Conservation (phyloP, 2,888 invertebrate species). For the Lycaena phlaeas region DNA sequence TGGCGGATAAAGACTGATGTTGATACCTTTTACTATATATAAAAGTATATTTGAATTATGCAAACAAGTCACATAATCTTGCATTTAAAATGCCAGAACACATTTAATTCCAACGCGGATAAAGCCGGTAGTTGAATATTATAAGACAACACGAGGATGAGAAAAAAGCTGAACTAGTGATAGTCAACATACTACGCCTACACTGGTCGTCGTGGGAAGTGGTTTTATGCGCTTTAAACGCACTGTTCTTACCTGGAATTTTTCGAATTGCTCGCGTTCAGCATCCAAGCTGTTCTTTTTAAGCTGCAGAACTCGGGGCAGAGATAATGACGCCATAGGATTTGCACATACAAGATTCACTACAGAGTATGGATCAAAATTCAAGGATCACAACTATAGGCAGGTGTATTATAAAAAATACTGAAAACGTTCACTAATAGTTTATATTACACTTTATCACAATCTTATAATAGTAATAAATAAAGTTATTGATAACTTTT, state of each 20-base stretch:
- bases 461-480: not conserved
- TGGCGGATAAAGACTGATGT: too few species aligned
- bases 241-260: slow-evolving; percentile 77
- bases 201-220: not conserved
- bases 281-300: slow-evolving; percentile 83
- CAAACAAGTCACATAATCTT: too few species aligned
- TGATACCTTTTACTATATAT: too few species aligned
- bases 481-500: not conserved
- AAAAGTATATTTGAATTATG: too few species aligned
- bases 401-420: not conserved
- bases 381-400: slow-evolving; percentile 9
- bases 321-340: slow-evolving; percentile 81
- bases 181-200: not conserved
- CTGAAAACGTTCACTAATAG: not conserved
- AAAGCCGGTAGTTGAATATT: too few species aligned
- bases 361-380: slow-evolving; percentile 28
- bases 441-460: not conserved
- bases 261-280: slow-evolving; percentile 88
- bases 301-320: slow-evolving; percentile 80
- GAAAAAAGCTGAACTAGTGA: too few species aligned
- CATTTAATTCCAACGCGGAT: too few species aligned
- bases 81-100: too few species aligned
- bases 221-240: not conserved
- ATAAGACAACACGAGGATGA: too few species aligned
- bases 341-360: slow-evolving; percentile 43